Evolutionary conservation across 2,113 vertebrate genomes (phyloP).

Genomic region (Tursiops truncatus): DNA sequence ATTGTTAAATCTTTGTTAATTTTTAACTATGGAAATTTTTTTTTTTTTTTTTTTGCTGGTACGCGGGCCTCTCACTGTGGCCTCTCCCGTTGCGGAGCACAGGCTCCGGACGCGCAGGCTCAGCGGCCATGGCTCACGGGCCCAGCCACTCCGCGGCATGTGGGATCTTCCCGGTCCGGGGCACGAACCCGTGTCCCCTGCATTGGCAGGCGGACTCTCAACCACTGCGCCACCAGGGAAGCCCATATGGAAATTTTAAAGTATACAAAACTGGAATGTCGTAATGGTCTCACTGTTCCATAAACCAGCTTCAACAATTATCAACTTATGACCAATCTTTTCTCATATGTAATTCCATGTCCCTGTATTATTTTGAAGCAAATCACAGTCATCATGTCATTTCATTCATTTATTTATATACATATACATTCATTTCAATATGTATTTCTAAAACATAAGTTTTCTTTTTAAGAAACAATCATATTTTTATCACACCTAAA

Average conservation of each 20-base stretch:
- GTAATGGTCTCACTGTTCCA: background rate
- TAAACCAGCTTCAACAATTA: slow-evolving; percentile 18
- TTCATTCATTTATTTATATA: background rate
- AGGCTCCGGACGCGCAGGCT: too few relatives aligned
- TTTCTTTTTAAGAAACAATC: slow-evolving; percentile 11
- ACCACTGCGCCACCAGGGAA: too few relatives aligned
- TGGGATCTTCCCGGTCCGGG: too few relatives aligned
- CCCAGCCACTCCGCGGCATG: too few relatives aligned
- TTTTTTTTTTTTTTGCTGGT: too few relatives aligned
- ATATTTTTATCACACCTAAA: background rate
- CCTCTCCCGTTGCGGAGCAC: too few relatives aligned
- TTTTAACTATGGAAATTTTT: slow-evolving; percentile 19
- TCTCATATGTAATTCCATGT: background rate
- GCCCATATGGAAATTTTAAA: background rate
- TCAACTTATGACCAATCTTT: background rate
- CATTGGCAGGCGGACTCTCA: too few relatives aligned
- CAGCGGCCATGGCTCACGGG: too few relatives aligned
- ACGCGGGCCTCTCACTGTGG: too few relatives aligned
- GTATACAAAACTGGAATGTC: slow-evolving; percentile 27
- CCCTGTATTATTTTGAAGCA: slow-evolving; percentile 33
- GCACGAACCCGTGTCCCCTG: too few relatives aligned
- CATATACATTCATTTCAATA: background rate
- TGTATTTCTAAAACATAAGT: background rate
- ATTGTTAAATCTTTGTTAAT: background rate
- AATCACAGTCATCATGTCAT: background rate